A percentile compares a stretch with the other conserved stretches of the same genome.
Evolutionary conservation across 1,140 invertebrate species (phyloP).

Genomic region (Papilio polytes): DNA sequence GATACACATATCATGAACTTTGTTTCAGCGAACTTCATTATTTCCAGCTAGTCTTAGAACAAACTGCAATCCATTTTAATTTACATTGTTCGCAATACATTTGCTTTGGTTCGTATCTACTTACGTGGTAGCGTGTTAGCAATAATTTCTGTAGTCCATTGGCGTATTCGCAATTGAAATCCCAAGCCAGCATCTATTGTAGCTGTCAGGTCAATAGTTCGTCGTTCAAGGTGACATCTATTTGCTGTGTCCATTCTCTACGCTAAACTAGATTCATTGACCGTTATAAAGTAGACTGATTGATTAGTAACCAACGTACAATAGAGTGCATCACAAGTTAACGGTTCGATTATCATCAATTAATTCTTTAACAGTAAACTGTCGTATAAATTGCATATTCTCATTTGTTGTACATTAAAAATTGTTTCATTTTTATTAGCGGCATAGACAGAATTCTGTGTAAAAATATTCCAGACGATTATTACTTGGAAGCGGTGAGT

Average conservation of each 20-base stretch:
- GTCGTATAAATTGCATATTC: not conserved
- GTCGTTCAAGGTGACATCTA: constrained; percentile 35
- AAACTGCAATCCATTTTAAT: not conserved
- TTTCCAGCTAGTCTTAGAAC: not conserved
- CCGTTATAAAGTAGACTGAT: constrained; percentile 30
- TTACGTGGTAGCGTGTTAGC: not conserved
- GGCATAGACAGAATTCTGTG: not conserved
- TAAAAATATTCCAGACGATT: constrained; percentile 37
- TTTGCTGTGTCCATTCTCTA: not conserved
- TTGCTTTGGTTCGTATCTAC: not conserved
- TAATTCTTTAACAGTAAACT: not conserved
- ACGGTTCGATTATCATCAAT: constrained; percentile 11
- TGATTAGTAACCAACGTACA: constrained; percentile 4
- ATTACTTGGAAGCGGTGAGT: constrained; percentile 14
- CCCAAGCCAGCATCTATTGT: constrained; percentile 3
- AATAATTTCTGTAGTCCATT: not conserved
- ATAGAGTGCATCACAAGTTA: not conserved
- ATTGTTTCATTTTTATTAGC: not conserved
- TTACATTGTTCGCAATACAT: not conserved
- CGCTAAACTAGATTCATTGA: constrained; percentile 25
- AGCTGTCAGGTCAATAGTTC: constrained; percentile 25
- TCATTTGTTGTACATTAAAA: not conserved
- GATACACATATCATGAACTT: not conserved
- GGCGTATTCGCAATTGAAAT: constrained; percentile 11
- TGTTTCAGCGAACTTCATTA: not conserved